Conservation (phyloP, 2,888 invertebrate species). For the Pharmacophagus antenor region DNA sequence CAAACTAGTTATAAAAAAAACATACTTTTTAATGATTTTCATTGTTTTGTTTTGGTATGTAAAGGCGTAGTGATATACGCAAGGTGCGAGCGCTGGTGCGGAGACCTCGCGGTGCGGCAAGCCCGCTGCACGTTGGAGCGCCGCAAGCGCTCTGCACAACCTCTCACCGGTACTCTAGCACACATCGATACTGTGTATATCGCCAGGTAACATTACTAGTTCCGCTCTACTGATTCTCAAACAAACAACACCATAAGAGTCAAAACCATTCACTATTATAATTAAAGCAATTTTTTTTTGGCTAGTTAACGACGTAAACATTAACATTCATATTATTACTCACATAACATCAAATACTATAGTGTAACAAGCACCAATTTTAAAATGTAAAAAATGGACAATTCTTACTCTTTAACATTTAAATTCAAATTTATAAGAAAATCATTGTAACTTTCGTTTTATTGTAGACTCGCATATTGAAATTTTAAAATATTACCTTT, state of each 20-base stretch:
- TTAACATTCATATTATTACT: background rate
- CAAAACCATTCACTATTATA: background rate
- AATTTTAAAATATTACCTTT: too few species aligned
- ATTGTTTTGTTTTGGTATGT: background rate
- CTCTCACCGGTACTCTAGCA: slow-evolving; percentile 58
- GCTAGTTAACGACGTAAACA: background rate
- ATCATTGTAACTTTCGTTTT: too few species aligned
- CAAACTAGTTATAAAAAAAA: too few species aligned
- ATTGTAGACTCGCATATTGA: too few species aligned
- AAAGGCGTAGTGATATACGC: slow-evolving; percentile 76
- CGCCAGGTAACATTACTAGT: slow-evolving; percentile 67
- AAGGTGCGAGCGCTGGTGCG: slow-evolving; percentile 74
- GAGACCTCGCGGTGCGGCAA: slow-evolving; percentile 71
- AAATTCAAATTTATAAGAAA: too few species aligned
- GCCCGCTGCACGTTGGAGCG: slow-evolving; percentile 61
- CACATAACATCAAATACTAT: too few species aligned
- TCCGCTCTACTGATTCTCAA: slow-evolving; percentile 1
- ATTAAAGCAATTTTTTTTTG: background rate
- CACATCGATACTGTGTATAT: slow-evolving; percentile 82
- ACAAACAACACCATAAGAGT: background rate
- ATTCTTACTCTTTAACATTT: too few species aligned
- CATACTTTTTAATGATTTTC: slow-evolving; percentile 58
- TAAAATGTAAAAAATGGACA: too few species aligned
- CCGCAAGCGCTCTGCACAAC: slow-evolving; percentile 60
- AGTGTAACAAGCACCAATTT: too few species aligned